A percentile compares a stretch with the other conserved stretches of the same genome.
Conservation (phyloP, 2,888 invertebrate genomes). For the Pristionchus arcanus region DNA sequence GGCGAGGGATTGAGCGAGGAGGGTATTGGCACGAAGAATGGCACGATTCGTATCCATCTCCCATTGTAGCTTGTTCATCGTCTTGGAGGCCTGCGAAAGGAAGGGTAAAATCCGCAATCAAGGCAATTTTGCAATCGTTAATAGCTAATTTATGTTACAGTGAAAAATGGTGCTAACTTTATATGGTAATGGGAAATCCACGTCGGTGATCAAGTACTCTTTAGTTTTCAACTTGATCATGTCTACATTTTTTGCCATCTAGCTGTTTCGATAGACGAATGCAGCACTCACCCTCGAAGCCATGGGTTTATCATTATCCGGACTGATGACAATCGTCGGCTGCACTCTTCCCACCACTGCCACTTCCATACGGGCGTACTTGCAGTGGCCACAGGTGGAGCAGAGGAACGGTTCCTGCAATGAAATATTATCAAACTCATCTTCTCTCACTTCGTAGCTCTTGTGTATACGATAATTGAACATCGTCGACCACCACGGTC, state of each 20-base stretch:
- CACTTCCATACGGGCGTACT: slow-evolving; percentile 98
- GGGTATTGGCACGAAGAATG: slow-evolving; percentile 92
- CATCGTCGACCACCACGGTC: too few relatives aligned
- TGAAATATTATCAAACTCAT: background rate
- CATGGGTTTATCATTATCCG: slow-evolving; percentile 30
- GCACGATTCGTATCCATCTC: slow-evolving; percentile 95
- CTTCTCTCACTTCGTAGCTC: too few relatives aligned
- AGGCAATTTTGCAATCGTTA: too few relatives aligned
- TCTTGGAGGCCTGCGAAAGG: slow-evolving; percentile 84
- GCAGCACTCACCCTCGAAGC: slow-evolving; percentile 18
- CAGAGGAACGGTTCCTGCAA: slow-evolving; percentile 93
- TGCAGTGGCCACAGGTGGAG: slow-evolving; percentile 98
- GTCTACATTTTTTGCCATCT: too few relatives aligned
- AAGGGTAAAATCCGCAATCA: too few relatives aligned
- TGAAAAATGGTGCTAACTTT: too few relatives aligned
- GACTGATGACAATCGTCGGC: slow-evolving; percentile 88
- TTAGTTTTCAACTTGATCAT: too few relatives aligned
- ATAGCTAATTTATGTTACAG: too few relatives aligned
- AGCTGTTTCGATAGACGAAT: too few relatives aligned
- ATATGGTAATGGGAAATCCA: too few relatives aligned
- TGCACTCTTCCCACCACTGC: slow-evolving; percentile 92
- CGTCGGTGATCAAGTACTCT: too few relatives aligned
- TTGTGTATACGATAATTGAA: too few relatives aligned
- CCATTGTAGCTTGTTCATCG: slow-evolving; percentile 92
- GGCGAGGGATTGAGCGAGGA: slow-evolving; percentile 89